phyloP scores from a whole-genome alignment of 2,888 invertebrate species.

The Coenonympha glycerion region DNA sequence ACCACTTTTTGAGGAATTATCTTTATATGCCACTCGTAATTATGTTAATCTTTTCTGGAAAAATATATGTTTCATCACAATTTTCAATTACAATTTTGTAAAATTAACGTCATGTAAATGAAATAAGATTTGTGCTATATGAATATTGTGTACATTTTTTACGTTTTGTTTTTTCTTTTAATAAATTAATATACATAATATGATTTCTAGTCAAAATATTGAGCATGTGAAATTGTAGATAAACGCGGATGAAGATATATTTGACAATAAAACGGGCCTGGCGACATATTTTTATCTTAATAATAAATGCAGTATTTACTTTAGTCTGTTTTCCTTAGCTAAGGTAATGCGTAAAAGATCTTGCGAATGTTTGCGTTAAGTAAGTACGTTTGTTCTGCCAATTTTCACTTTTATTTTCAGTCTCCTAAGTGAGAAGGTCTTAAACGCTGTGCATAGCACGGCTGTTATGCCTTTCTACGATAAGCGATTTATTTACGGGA shows the following conservation, averaged over 20 bases:
- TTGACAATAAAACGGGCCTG: conserved; percentile 74
- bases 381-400: too few species aligned
- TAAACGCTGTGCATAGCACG: too few species aligned
- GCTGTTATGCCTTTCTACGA: too few species aligned
- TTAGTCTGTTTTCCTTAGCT: too few species aligned
- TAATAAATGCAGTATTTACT: conserved; percentile 60
- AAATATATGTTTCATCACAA: conserved; percentile 39
- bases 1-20: too few species aligned
- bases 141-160: conserved; percentile 65
- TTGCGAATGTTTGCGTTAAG: too few species aligned
- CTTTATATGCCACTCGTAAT: too few species aligned
- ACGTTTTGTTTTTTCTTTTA: conserved; percentile 62
- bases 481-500: too few species aligned
- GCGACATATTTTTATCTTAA: conserved; percentile 35
- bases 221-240: conserved; percentile 73
- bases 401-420: too few species aligned
- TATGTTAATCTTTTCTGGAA: too few species aligned
- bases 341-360: too few species aligned
- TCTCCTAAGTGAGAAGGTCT: too few species aligned
- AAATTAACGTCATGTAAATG: conserved; percentile 68
- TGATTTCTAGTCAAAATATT: conserved; percentile 77
- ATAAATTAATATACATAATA: conserved; percentile 54
- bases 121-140: conserved; percentile 62
- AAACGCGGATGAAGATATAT: conserved; percentile 69
- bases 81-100: conserved; percentile 69